These are phyloP conservation scores for Myoxocephalus aenaeus DNA, from an alignment of 2,797 vertebrate species.

Conservation along the genomic window DNA sequence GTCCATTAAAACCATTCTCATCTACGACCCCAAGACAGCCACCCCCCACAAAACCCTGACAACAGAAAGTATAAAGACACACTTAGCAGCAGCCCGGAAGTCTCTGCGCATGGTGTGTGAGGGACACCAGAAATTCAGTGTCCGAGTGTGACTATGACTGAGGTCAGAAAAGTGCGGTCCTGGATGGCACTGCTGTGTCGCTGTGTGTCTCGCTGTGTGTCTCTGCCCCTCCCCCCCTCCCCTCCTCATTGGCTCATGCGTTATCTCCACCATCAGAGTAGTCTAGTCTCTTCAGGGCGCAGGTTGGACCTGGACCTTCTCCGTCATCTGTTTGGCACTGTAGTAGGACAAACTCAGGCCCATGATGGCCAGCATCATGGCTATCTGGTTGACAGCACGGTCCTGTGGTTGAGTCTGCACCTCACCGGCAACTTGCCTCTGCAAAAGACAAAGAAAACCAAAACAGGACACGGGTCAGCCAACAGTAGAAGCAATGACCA, in stretches of 20 bases:
- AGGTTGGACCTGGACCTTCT: conserved; percentile 74
- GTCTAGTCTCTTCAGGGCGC: conserved; percentile 64
- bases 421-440: conserved; percentile 93
- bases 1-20: conserved; percentile 21
- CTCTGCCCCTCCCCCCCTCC: neutral
- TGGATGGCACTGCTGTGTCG: conserved; percentile 27
- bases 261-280: neutral
- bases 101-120: conserved; percentile 26
- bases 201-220: too few species aligned
- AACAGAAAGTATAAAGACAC: conserved; percentile 53
- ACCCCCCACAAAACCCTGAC: conserved; percentile 37
- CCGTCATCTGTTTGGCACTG: conserved; percentile 91
- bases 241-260: conserved; percentile 47
- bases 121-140: conserved; percentile 56
- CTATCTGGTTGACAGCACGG: conserved; percentile 88
- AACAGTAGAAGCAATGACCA: neutral
- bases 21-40: conserved; percentile 9
- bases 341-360: conserved; percentile 94
- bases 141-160: conserved; percentile 48
- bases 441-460: conserved; percentile 16
- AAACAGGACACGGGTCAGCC: neutral
- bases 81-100: conserved; percentile 39
- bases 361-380: conserved; percentile 92
- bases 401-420: conserved; percentile 86
- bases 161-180: conserved; percentile 62